Base-by-base conservation (phyloP, 2,888 invertebrate genomes). In the Ditula angustiorana region DNA sequence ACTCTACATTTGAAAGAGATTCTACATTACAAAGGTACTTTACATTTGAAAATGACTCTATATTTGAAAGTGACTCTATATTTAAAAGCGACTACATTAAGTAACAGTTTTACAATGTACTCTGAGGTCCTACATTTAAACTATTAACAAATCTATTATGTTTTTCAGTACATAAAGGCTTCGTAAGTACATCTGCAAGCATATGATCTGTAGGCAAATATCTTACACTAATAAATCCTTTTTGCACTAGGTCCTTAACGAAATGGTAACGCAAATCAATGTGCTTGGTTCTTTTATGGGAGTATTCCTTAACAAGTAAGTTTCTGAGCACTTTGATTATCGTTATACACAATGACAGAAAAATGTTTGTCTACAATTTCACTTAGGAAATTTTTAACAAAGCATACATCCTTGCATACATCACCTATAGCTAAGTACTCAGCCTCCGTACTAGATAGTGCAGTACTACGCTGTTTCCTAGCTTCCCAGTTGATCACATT, bases 271-370 rank as follows among this genome's bases (percentile, higher is more conserved):
- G n/a, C 1, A 33, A 5, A 3, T n/a, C 33, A 5, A 33, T 33
- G 5, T 50, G 52, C n/a, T 52, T 52, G 0, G 52, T 52, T 21
- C n/a, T 52, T 11, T 21, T 52, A 5, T 52, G 52, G 16, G 30
- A 52, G 7, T 52, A 33, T 21, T 52, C 30, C n/a, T 33, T 52
- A 11, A 46, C n/a, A 2, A n/a, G 5, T 4, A 46, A 46, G 24
- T 23, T 24, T 46, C n/a, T n/a, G n/a, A n/a, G 67, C 67, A 59
- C 63, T 58, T 30, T 68, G 63, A 49, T 49, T 64, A 23, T 70
- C 64, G 35, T 65, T 65, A 21, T 41, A 59, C 16, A 61, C 13
- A 49, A 30, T 24, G 8, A 49, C 41, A 35, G 30, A 23, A 28
- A 37, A 41, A 23, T 49, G 11, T 65, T 33, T 55, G 52, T 49